Evolutionary conservation across 2,888 invertebrate species (phyloP).

Genomic region (Acleris emargana): DNA sequence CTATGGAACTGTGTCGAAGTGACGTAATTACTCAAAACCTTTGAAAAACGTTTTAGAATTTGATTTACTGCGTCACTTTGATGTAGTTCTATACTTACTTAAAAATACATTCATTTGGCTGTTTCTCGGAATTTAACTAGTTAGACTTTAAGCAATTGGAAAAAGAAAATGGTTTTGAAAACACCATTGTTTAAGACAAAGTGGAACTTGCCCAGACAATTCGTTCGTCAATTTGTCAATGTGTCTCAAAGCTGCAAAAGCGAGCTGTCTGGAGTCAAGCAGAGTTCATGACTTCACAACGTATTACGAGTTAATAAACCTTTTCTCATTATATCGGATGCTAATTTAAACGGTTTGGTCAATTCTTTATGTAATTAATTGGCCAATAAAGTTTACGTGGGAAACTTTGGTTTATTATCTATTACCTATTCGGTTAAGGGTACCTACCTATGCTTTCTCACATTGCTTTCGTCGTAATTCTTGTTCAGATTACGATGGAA

Average conservation of each 20-base stretch:
- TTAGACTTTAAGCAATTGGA: too few relatives aligned
- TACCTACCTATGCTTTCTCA: neutral
- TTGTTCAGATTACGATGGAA: neutral
- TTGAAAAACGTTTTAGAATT: too few relatives aligned
- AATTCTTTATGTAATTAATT: conserved; percentile 38
- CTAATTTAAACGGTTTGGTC: conserved; percentile 40
- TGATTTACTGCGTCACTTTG: too few relatives aligned
- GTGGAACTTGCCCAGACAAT: too few relatives aligned
- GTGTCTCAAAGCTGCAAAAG: conserved; percentile 20
- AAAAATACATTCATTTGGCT: too few relatives aligned
- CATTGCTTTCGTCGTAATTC: neutral
- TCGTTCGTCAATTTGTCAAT: neutral
- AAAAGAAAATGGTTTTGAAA: too few relatives aligned
- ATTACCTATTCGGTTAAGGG: neutral
- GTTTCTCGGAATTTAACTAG: too few relatives aligned
- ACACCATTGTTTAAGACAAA: too few relatives aligned
- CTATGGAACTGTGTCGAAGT: too few relatives aligned
- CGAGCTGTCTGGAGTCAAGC: conserved; percentile 29
- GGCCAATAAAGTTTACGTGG: conserved; percentile 14
- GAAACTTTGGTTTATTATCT: conserved; percentile 4
- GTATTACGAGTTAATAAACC: conserved; percentile 36
- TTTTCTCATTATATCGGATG: conserved; percentile 32
- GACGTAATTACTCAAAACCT: too few relatives aligned
- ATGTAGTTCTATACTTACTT: too few relatives aligned
- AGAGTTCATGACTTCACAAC: conserved; percentile 40